These are phyloP conservation scores for Gobionotothen gibberifrons DNA, from an alignment of 2,797 vertebrate species.

Conservation along the genomic window DNA sequence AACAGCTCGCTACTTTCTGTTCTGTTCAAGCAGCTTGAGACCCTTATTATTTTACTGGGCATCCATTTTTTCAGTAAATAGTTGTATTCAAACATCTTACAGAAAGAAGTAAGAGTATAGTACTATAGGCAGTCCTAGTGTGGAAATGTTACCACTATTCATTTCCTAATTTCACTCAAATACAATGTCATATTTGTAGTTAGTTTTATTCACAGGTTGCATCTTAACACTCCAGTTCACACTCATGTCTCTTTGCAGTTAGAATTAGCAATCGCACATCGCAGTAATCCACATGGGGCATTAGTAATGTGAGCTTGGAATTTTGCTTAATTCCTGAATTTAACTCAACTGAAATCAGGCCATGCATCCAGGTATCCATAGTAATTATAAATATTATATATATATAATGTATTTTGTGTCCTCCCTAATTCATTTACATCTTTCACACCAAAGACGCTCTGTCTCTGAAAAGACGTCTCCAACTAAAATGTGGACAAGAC, in stretches of 20 bases:
- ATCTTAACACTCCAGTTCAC: neutral
- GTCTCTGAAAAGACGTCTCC: too few species aligned
- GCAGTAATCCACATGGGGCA: neutral
- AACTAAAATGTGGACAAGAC: too few species aligned
- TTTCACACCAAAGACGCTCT: too few species aligned
- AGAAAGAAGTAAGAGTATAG: neutral
- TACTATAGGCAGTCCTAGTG: too few species aligned
- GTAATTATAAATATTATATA: too few species aligned
- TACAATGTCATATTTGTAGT: too few species aligned
- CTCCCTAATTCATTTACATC: too few species aligned
- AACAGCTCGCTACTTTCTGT: constrained; percentile 10
- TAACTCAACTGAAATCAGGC: neutral
- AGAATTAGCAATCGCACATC: neutral
- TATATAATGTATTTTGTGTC: too few species aligned
- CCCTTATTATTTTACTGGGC: constrained; percentile 4
- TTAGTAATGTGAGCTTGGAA: neutral
- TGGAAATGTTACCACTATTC: too few species aligned
- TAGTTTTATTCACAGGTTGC: too few species aligned
- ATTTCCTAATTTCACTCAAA: too few species aligned
- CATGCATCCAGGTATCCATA: neutral
- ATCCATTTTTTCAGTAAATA: neutral
- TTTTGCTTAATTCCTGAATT: neutral
- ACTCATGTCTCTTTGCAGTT: neutral
- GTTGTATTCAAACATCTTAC: neutral
- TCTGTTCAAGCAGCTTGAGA: constrained; percentile 4